These are phyloP conservation scores for Anableps anableps DNA, from an alignment of 2,797 vertebrate genomes.

Conservation along the genomic window DNA sequence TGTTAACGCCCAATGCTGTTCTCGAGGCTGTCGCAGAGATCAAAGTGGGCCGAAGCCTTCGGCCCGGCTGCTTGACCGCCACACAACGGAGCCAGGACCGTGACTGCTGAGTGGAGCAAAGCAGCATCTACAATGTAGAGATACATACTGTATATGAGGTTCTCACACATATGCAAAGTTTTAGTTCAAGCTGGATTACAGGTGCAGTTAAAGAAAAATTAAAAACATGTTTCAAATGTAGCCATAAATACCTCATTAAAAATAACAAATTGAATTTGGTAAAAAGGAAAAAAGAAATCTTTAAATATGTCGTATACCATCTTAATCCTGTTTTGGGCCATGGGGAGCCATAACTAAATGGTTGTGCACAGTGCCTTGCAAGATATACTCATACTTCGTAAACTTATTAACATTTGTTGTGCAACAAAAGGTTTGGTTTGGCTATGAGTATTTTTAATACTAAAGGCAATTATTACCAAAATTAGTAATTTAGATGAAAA, in stretches of 20 bases:
- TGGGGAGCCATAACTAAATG: no score
- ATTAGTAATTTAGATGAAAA: no score
- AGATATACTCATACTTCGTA: no score
- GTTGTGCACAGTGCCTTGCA: no score
- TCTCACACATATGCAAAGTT: neutral
- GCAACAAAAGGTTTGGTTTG: no score
- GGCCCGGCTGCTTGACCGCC: neutral
- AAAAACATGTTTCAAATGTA: neutral
- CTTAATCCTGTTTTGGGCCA: neutral
- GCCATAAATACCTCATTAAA: neutral
- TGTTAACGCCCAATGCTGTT: constrained; percentile 50
- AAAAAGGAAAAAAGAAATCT: neutral
- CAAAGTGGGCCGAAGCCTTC: constrained; percentile 37
- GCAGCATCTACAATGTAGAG: neutral
- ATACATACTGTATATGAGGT: neutral
- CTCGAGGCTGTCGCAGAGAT: constrained; percentile 37
- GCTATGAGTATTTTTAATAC: no score
- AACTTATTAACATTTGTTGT: no score
- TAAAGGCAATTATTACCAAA: no score
- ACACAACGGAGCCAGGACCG: neutral
- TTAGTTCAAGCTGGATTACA: neutral
- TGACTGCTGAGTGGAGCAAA: neutral
- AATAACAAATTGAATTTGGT: neutral
- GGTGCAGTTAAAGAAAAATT: no score
- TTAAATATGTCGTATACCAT: neutral